Conservation (phyloP, 1,140 invertebrate species). For the Hypsibius dujardini region DNA sequence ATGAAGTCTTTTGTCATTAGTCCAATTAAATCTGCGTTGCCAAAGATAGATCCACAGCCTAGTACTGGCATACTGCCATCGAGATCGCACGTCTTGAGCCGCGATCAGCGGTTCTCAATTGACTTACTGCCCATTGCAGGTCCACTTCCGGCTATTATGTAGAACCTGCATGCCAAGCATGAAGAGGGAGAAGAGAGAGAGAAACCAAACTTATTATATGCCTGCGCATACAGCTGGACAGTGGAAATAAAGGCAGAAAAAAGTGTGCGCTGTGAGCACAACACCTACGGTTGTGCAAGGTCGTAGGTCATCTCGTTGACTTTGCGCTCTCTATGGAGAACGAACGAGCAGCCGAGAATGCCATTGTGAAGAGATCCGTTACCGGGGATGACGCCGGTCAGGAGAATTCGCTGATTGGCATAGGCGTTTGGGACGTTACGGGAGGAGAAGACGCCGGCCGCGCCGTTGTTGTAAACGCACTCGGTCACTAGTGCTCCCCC, state of each 20-base stretch:
- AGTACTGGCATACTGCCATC: no score
- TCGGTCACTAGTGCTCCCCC: constrained; percentile 3
- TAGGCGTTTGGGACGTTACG: constrained; percentile 2
- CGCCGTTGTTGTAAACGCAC: constrained; percentile 13
- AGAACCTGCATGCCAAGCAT: not conserved
- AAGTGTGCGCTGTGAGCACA: no score
- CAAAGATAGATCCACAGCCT: no score
- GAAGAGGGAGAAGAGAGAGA: no score
- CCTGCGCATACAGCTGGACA: no score
- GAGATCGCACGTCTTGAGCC: no score
- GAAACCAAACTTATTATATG: no score
- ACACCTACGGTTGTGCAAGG: not conserved
- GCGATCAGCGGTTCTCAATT: not conserved
- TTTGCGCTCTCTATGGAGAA: not conserved
- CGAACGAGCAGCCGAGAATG: constrained; percentile 7
- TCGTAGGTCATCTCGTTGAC: constrained; percentile 6
- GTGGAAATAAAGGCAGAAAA: no score
- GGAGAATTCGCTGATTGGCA: not conserved
- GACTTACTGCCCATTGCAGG: constrained; percentile 8
- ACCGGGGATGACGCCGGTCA: not conserved
- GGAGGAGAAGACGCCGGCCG: constrained; percentile 3
- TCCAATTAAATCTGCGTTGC: no score
- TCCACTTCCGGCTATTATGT: constrained; percentile 1
- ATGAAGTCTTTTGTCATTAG: no score
- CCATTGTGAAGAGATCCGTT: constrained; percentile 3